phyloP scores from a whole-genome alignment of 2,113 vertebrate genomes.

The Archocentrus centrarchus region DNA sequence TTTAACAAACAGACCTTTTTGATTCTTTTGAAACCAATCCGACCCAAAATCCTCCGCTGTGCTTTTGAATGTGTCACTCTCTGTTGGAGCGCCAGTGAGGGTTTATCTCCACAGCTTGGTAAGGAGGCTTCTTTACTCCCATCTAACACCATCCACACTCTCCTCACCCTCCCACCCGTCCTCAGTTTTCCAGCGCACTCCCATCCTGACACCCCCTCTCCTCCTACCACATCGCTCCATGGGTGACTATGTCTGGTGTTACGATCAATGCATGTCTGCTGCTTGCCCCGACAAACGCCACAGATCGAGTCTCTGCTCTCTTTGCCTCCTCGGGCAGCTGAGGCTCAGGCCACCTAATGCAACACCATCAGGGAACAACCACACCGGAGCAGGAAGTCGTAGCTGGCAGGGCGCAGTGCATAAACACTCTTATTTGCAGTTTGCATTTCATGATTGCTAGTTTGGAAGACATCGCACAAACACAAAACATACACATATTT shows the following conservation, averaged over 20 bases:
- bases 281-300: conserved; percentile 73
- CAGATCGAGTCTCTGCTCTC: conserved; percentile 41
- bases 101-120: conserved; percentile 81
- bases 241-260: conserved; percentile 84
- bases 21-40: conserved; percentile 54
- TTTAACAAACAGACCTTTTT: conserved; percentile 1
- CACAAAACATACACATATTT: conserved; percentile 38
- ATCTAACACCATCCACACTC: conserved; percentile 83
- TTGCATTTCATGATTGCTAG: conserved; percentile 3
- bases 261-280: conserved; percentile 81
- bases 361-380: conserved; percentile 7
- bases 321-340: conserved; percentile 32
- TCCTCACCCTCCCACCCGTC: conserved; percentile 77
- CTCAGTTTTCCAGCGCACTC: conserved; percentile 71
- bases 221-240: conserved; percentile 82
- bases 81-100: conserved; percentile 79
- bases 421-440: conserved; percentile 14
- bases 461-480: conserved; percentile 34
- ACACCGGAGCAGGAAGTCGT: conserved; percentile 40
- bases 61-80: conserved; percentile 67
- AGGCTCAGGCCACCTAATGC: conserved; percentile 6
- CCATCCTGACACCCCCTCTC: conserved; percentile 74
- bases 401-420: conserved; percentile 41
- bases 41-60: conserved; percentile 61
- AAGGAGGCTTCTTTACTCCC: conserved; percentile 88